Evolutionary conservation across 2,113 vertebrate species (phyloP).

Genomic region (Sphyrna mokarran): DNA sequence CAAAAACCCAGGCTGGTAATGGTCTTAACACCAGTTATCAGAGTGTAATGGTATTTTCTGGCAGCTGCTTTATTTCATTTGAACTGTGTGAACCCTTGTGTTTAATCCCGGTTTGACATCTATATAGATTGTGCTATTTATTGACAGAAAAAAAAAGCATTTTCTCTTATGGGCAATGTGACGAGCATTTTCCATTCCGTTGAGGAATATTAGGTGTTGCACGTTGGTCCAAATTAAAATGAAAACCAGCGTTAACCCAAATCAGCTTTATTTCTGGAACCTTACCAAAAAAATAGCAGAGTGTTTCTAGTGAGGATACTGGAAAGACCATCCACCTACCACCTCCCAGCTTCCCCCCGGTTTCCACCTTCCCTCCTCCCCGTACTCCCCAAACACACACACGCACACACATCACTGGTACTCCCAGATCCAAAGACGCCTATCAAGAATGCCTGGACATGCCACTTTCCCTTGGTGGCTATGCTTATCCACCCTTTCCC

Average conservation of each 20-base stretch:
- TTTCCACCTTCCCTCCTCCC: too few species aligned
- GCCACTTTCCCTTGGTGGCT: too few species aligned
- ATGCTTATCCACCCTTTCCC: too few species aligned
- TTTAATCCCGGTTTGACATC: neutral
- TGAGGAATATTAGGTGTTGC: neutral
- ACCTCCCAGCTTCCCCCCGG: too few species aligned
- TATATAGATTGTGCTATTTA: conserved; percentile 3
- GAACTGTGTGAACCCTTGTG: neutral
- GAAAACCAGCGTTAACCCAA: neutral
- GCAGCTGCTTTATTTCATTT: conserved; percentile 23
- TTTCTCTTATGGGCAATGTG: neutral
- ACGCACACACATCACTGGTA: too few species aligned
- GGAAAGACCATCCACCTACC: too few species aligned
- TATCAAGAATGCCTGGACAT: too few species aligned
- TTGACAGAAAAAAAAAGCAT: conserved; percentile 13
- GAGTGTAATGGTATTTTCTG: neutral
- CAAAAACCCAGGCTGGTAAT: neutral
- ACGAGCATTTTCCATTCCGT: neutral
- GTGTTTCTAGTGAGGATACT: too few species aligned
- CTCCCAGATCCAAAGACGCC: too few species aligned
- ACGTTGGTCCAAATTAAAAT: neutral
- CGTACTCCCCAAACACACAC: too few species aligned
- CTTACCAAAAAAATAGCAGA: too few species aligned
- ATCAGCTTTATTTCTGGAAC: neutral
- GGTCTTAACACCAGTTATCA: conserved; percentile 1